Evolutionary conservation across 2,113 vertebrate genomes (phyloP), one percentile per base, ranked within the genome.

Genomic region (Nasalis larvatus): DNA sequence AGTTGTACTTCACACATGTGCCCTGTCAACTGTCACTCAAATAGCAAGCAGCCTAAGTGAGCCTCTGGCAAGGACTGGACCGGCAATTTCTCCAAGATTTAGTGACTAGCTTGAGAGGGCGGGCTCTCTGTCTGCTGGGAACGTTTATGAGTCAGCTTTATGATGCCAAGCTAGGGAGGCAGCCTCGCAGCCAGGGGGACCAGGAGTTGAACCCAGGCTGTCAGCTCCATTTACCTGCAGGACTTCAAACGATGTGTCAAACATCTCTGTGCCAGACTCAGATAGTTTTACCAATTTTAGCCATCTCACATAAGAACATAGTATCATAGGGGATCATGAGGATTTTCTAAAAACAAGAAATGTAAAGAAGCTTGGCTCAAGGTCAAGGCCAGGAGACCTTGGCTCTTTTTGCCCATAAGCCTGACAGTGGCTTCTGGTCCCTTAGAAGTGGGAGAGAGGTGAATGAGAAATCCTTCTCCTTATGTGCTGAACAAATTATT

Each of bases 21-120:
- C n/a, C 23, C 27, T 2, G 1, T 56, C 7, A 0, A 10, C 91
- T 0, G 0, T 1, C 2, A 0, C 18, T 40, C 23, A 73, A 9
- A 11, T 8, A 35, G 9, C 23, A 35, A 21, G 37, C 32, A 18
- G 40, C 30, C 45, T 56, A 47, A 5, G 23, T n/a, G 74, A 1
- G 1, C 37, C 1, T 58, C 7, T 32, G 25, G 78, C 49, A 6
- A 27, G 25, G 6, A 35, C 68, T 76, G 35, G 45, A 17, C 45
- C 27, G 3, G 58, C n/a, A 2, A 21, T 4, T 8, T 40, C 16
- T 54, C 56, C 14, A 3, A 49, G 49, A 42, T 47, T 32, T 18
- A 4, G 37, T 16, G 32, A 58, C 45, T 13, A 32, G 66, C 18
- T 25, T 10, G 1, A 40, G 68, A 47, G 40, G 66, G 3, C 3